A percentile compares a stretch with the other conserved stretches of the same genome.
Evolutionary conservation across 2,888 invertebrate genomes (phyloP).

Genomic region (Trichacis sp.): DNA sequence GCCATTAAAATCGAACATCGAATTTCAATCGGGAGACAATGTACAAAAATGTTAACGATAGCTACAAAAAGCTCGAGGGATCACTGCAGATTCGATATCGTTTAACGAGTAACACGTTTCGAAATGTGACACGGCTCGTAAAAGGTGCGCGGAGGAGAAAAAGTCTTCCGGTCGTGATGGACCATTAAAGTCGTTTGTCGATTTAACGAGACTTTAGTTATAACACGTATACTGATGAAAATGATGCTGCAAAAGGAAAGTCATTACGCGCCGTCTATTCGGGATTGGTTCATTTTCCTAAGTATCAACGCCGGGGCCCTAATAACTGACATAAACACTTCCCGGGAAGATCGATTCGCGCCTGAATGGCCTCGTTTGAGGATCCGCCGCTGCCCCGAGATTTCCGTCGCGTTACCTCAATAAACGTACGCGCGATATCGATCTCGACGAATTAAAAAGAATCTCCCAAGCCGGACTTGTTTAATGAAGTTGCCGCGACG

Average conservation of each 20-base stretch:
- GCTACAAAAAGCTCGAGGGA: not conserved
- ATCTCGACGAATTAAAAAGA: too few relatives aligned
- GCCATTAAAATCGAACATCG: too few relatives aligned
- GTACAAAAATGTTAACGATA: not conserved
- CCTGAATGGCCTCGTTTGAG: slow-evolving; percentile 23
- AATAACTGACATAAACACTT: slow-evolving; percentile 32
- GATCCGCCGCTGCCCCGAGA: slow-evolving; percentile 10
- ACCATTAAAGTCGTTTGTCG: slow-evolving; percentile 45
- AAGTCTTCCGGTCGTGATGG: slow-evolving; percentile 42
- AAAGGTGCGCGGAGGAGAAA: slow-evolving; percentile 14
- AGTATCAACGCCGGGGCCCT: slow-evolving; percentile 39
- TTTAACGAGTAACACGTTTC: slow-evolving; percentile 3
- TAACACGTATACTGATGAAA: slow-evolving; percentile 37
- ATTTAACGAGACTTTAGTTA: slow-evolving; percentile 47
- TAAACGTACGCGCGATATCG: not conserved
- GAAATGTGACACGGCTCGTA: slow-evolving; percentile 10
- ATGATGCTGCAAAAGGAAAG: slow-evolving; percentile 41
- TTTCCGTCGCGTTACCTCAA: slow-evolving; percentile 2
- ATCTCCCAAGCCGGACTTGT: too few relatives aligned
- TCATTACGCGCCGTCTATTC: slow-evolving; percentile 29
- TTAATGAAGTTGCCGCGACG: not conserved
- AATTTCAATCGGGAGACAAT: not conserved
- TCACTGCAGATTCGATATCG: not conserved
- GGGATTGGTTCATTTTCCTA: slow-evolving; percentile 41
- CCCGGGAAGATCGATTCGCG: slow-evolving; percentile 41